A percentile compares a stretch with the other conserved stretches of the same genome.
These are phyloP conservation scores for Dicentrarchus labrax DNA, from an alignment of 2,113 vertebrate genomes.

Conservation along the genomic window DNA sequence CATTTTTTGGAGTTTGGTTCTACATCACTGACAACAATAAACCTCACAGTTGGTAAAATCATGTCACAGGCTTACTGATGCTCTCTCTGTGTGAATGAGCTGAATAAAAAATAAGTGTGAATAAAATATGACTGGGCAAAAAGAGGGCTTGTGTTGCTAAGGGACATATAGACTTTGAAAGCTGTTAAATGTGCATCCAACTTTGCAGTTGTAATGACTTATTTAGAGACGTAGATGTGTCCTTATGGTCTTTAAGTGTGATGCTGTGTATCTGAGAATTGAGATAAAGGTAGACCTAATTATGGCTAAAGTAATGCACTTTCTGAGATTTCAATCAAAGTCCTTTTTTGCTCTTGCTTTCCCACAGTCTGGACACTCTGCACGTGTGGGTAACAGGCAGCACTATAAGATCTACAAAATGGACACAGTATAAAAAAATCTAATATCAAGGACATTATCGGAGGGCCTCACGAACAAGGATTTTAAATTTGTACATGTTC, in stretches of 20 bases:
- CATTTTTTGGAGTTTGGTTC: neutral
- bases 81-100: neutral
- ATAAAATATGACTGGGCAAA: slow-evolving; percentile 31
- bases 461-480: neutral
- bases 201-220: neutral
- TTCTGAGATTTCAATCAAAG: neutral
- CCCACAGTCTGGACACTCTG: neutral
- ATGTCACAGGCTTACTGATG: too few species aligned
- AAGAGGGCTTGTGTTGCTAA: neutral
- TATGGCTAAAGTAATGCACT: too few species aligned
- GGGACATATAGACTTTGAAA: neutral
- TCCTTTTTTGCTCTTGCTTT: neutral
- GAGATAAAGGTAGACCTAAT: neutral
- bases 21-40: neutral
- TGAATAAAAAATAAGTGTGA: slow-evolving; percentile 16
- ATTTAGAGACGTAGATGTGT: neutral
- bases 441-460: neutral
- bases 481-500: too few species aligned
- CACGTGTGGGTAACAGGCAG: too few species aligned
- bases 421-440: neutral
- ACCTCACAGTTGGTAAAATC: neutral
- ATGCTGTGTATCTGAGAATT: neutral
- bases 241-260: neutral
- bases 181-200: slow-evolving; percentile 8
- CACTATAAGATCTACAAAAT: neutral